Evolutionary conservation across 1,140 invertebrate species (phyloP).

Genomic region (Diplogasteroides magnus): DNA sequence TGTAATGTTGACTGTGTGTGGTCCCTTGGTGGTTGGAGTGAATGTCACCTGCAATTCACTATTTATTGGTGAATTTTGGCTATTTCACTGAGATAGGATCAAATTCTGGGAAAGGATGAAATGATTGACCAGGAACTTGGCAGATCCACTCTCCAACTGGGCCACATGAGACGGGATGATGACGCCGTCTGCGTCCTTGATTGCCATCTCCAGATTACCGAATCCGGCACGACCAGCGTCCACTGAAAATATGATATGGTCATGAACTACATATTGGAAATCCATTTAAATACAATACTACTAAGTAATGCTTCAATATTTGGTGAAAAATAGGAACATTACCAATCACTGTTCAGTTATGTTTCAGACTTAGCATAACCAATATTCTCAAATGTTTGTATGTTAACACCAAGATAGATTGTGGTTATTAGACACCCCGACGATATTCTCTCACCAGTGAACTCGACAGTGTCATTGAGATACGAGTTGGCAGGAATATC

Average conservation of each 20-base stretch:
- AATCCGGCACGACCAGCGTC: constrained; percentile 59
- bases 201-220: constrained; percentile 59
- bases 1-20: constrained; percentile 57
- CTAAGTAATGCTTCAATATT: too few species aligned
- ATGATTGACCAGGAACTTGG: constrained; percentile 45
- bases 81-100: too few species aligned
- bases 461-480: constrained; percentile 54
- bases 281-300: too few species aligned
- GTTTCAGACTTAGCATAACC: too few species aligned
- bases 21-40: constrained; percentile 52
- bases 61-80: too few species aligned
- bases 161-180: constrained; percentile 54
- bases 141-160: constrained; percentile 49
- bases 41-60: constrained; percentile 58
- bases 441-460: constrained; percentile 47
- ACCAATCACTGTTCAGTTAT: too few species aligned
- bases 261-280: too few species aligned
- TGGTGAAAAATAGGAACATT: too few species aligned
- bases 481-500: constrained; percentile 52
- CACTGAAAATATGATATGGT: constrained; percentile 54
- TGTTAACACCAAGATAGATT: too few species aligned
- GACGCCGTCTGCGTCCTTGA: constrained; percentile 51
- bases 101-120: too few species aligned
- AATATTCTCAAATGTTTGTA: too few species aligned
- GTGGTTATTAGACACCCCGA: too few species aligned